These are phyloP conservation scores for Tamias sibiricus DNA, from an alignment of 2,113 vertebrate genomes.

Conservation along the genomic window DNA sequence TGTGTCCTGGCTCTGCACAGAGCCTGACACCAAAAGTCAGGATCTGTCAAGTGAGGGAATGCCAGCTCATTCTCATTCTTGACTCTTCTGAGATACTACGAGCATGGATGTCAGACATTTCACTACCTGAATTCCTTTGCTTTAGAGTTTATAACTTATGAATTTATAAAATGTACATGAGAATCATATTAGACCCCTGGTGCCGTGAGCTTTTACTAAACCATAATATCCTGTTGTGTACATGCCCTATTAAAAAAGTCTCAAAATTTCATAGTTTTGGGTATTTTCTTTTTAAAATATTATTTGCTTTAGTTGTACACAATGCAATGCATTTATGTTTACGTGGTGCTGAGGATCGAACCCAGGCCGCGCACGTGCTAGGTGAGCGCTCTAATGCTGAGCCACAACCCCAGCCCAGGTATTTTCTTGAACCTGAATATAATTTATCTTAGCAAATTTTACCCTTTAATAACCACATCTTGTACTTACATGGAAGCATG, in stretches of 20 bases:
- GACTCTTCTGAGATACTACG: neutral
- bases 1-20: neutral
- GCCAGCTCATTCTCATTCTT: neutral
- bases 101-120: neutral
- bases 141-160: neutral
- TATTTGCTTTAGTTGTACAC: no score
- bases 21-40: neutral
- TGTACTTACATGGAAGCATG: neutral
- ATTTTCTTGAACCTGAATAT: neutral
- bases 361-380: no score
- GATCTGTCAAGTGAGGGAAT: neutral
- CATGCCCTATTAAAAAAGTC: neutral
- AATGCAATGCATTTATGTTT: no score
- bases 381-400: no score
- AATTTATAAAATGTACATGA: neutral
- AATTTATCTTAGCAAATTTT: neutral
- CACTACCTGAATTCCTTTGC: neutral
- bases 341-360: no score
- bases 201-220: neutral
- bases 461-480: neutral
- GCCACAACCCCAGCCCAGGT: no score
- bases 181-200: neutral
- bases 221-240: neutral
- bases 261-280: neutral
- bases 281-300: neutral